These are phyloP conservation scores for Argya squamiceps DNA, from an alignment of 2,797 vertebrate species.

Conservation along the genomic window DNA sequence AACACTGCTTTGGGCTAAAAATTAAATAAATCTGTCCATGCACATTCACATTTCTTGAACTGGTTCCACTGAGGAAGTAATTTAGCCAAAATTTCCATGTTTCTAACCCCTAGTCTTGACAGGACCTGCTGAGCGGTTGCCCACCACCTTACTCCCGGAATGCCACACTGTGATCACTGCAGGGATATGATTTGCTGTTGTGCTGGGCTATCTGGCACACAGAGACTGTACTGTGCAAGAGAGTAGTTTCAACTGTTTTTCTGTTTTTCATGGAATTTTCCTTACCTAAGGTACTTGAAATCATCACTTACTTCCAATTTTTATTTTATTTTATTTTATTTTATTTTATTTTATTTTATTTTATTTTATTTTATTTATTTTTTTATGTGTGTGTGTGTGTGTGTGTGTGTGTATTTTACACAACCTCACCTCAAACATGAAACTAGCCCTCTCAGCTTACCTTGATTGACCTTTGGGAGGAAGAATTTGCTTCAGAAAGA, in stretches of 20 bases:
- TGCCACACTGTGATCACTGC: fast-evolving
- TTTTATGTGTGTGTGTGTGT: no score
- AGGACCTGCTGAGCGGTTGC: neutral
- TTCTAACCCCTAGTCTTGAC: neutral
- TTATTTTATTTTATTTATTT: neutral
- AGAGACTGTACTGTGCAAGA: neutral
- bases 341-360: no score
- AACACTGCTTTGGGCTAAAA: neutral
- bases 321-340: no score
- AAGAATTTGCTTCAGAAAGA: neutral
- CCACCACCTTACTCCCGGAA: neutral
- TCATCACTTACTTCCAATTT: neutral
- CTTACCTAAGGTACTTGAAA: neutral
- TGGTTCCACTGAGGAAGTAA: neutral
- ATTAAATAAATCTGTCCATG: neutral
- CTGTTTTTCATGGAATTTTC: neutral
- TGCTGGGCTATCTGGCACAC: neutral
- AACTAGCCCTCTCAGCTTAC: neutral
- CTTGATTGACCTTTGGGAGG: neutral
- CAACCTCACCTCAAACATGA: neutral
- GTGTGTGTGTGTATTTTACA: neutral
- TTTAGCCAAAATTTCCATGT: neutral
- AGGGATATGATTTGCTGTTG: neutral
- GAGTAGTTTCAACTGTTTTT: neutral
- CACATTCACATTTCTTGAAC: neutral